A percentile compares a stretch with the other conserved stretches of the same genome.
These are phyloP conservation scores for Protonibea diacanthus DNA, from an alignment of 2,797 vertebrate genomes.

Conservation along the genomic window DNA sequence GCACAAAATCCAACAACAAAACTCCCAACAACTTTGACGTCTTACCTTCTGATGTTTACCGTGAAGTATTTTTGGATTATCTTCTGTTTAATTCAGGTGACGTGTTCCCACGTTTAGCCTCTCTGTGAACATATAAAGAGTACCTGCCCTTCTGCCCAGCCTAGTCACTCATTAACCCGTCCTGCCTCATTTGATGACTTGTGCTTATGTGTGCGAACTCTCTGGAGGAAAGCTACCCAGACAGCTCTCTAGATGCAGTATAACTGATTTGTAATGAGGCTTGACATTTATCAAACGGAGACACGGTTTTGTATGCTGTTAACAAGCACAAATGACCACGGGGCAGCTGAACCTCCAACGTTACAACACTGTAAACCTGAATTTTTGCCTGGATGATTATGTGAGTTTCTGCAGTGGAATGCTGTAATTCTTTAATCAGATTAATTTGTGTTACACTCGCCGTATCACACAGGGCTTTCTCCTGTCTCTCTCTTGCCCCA, in stretches of 20 bases:
- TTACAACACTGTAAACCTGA: conserved; percentile 60
- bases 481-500: conserved; percentile 42
- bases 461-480: conserved; percentile 57
- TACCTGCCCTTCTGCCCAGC: conserved; percentile 59
- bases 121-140: conserved; percentile 27
- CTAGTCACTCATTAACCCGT: conserved; percentile 76
- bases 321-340: conserved; percentile 22
- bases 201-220: conserved; percentile 24
- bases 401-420: conserved; percentile 78
- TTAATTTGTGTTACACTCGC: conserved; percentile 76
- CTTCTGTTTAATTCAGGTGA: conserved; percentile 23
- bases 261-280: conserved; percentile 33
- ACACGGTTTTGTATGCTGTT: conserved; percentile 1
- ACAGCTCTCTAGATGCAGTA: neutral
- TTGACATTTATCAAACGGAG: conserved; percentile 9
- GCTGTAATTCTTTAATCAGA: conserved; percentile 87
- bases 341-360: conserved; percentile 41
- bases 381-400: conserved; percentile 66
- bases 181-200: conserved; percentile 40
- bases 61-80: conserved; percentile 25
- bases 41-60: conserved; percentile 29
- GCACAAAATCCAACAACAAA: neutral
- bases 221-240: conserved; percentile 2
- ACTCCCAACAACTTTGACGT: conserved; percentile 18
- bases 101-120: conserved; percentile 32